phyloP scores from a whole-genome alignment of 2,888 invertebrate species.

The Caenorhabditis sinica region DNA sequence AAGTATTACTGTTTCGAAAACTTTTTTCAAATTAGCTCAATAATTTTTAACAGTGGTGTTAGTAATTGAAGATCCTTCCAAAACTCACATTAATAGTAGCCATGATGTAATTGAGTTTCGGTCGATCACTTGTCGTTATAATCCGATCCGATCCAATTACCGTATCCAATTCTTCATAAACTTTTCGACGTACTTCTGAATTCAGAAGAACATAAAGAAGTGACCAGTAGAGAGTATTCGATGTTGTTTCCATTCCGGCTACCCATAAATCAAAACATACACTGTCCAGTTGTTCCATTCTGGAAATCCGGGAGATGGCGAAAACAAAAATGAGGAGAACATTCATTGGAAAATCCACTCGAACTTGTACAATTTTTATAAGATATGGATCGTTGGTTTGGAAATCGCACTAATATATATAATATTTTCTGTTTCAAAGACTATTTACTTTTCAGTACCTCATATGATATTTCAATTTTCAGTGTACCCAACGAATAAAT shows the following conservation, averaged over 20 bases:
- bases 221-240: constrained; percentile 72
- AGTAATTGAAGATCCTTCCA: too few species aligned
- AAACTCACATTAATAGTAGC: constrained; percentile 66
- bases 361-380: too few species aligned
- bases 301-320: constrained; percentile 12
- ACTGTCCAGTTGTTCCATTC: constrained; percentile 62
- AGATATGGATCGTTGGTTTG: too few species aligned
- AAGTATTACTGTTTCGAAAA: background rate
- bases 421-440: background rate
- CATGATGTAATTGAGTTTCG: constrained; percentile 59
- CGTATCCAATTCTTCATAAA: constrained; percentile 67
- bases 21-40: background rate
- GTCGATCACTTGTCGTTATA: constrained; percentile 60
- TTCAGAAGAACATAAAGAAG: constrained; percentile 61
- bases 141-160: constrained; percentile 64
- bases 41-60: too few species aligned
- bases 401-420: background rate
- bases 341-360: background rate
- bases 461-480: too few species aligned
- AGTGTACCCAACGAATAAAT: too few species aligned
- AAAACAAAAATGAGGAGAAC: background rate
- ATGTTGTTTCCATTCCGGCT: constrained; percentile 75
- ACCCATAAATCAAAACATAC: constrained; percentile 73
- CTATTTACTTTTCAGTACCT: too few species aligned
- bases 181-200: constrained; percentile 61